Evolutionary conservation across 2,113 vertebrate genomes (phyloP).

Genomic region (Cebus imitator): DNA sequence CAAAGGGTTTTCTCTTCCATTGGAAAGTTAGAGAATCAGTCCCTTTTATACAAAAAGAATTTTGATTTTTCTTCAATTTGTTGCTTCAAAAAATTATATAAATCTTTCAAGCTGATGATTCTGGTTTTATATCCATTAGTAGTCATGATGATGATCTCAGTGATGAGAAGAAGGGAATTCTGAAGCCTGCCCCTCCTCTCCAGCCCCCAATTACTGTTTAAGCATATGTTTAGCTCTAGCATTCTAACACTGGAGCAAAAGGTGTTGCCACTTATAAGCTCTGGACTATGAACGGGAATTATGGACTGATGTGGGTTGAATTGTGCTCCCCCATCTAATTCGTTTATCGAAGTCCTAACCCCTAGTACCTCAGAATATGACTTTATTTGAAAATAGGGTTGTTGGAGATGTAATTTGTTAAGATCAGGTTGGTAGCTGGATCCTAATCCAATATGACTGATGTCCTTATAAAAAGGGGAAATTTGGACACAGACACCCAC

Average conservation of each 20-base stretch:
- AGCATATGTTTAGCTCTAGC: not conserved
- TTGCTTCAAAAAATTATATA: constrained; percentile 11
- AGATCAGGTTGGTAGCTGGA: not conserved
- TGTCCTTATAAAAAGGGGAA: not conserved
- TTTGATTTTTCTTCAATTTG: constrained; percentile 42
- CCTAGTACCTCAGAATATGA: not conserved
- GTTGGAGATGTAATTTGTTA: not conserved
- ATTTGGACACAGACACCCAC: not conserved
- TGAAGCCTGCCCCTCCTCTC: not conserved
- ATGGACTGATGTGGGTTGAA: not conserved
- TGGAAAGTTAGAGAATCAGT: constrained; percentile 33
- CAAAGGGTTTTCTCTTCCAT: not conserved
- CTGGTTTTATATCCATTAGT: not conserved
- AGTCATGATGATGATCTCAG: constrained; percentile 34
- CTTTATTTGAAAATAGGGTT: not conserved
- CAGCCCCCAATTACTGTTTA: not conserved
- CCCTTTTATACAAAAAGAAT: constrained; percentile 38
- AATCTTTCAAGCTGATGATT: constrained; percentile 37
- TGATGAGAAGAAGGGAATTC: constrained; percentile 16
- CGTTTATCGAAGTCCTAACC: not conserved
- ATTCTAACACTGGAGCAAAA: not conserved
- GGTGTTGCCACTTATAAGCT: not conserved
- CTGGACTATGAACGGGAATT: constrained; percentile 1
- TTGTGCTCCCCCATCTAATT: not conserved
- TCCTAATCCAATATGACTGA: not conserved